Conservation (phyloP, 2,888 invertebrate genomes). For the Sphinx pinastri region DNA sequence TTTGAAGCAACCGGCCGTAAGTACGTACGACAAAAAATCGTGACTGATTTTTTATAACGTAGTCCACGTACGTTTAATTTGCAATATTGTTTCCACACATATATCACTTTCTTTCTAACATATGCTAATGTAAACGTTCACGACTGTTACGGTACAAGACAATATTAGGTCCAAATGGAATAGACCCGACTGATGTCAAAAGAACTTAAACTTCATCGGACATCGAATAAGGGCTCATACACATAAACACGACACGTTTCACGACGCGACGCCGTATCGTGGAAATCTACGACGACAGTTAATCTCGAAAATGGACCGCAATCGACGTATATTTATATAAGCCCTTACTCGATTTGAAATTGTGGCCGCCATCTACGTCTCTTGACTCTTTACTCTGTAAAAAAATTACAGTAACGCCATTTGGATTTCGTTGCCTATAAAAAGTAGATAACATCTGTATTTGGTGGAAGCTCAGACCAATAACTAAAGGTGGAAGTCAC, state of each 20-base stretch:
- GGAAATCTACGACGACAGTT: too few relatives aligned
- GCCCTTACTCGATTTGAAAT: neutral
- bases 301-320: too few relatives aligned
- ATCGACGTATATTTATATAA: too few relatives aligned
- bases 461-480: too few relatives aligned
- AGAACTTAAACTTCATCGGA: neutral
- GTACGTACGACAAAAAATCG: conserved; percentile 6
- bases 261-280: too few relatives aligned
- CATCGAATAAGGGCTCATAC: too few relatives aligned
- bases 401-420: too few relatives aligned
- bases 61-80: conserved; percentile 29
- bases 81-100: conserved; percentile 29
- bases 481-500: too few relatives aligned
- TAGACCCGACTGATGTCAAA: neutral
- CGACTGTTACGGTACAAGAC: conserved; percentile 3
- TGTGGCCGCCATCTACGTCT: neutral
- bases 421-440: too few relatives aligned
- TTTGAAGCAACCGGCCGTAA: neutral
- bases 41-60: conserved; percentile 19
- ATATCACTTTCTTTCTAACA: conserved; percentile 28
- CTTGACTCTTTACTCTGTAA: too few relatives aligned
- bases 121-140: conserved; percentile 21
- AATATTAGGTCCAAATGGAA: neutral
- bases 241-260: too few relatives aligned
- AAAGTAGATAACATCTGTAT: too few relatives aligned